Evolutionary conservation across 2,113 vertebrate species (phyloP), one percentile per base, ranked within the genome.

Genomic region (Empidonax traillii): DNA sequence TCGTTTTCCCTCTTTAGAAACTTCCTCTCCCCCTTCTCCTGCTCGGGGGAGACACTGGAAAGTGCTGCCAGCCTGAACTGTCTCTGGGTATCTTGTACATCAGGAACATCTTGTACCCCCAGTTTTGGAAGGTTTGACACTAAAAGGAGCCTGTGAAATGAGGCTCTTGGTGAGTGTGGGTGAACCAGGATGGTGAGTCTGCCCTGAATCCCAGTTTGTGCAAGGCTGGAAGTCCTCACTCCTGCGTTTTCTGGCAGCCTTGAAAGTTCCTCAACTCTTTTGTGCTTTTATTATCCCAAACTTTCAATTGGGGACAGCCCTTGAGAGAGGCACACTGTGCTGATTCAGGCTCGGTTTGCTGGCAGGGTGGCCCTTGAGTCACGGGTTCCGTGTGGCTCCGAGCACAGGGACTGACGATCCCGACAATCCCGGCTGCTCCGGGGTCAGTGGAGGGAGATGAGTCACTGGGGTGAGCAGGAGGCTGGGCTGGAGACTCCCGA

Each of bases 91-190:
- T 84, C 69, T 53, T 51, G 51, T 2, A 3, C 47, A 44, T n/a
- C 37, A 56, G 7, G n/a, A 75, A 21, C 43, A 28, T 74, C 0
- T 0, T 35, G 47, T 39, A 17, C 31, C 21, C 31, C 8, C 5
- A 6, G 13, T n/a, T 74, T 41, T 41, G 37, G 55, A 59, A 76
- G 46, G 15, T 43, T 51, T 85, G 78, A 35, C 51, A 59, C 6
- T 51, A 33, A 39, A 82, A 19, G 41, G 23, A 17, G 4, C n/a
- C 65, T 55, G 30, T 80, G 46, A 55, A 80, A 58, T 31, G 23
- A 72, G 37, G 19, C 55, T 41, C 89, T 73, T 59, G 3, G 5
- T 33, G 47, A 30, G 25, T 43, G 33, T 52, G 18, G 23, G 37
- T 46, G 79, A 79, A 13, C 39, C n/a, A 39, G 82, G 43, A 31